These are phyloP conservation scores for Meleagris gallopavo DNA, from an alignment of 2,113 vertebrate genomes.

Conservation along the genomic window DNA sequence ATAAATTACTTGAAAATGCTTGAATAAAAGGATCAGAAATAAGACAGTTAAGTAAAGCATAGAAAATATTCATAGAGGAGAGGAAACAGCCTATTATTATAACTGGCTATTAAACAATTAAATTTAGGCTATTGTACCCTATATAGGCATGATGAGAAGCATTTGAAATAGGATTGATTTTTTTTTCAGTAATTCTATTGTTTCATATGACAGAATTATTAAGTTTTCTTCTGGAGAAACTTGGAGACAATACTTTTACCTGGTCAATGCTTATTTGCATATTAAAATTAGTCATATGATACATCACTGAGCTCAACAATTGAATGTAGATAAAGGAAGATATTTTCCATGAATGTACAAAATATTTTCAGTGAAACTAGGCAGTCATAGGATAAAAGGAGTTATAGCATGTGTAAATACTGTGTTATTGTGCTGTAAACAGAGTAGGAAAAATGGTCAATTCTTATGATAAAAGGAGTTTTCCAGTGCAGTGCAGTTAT, in stretches of 20 bases:
- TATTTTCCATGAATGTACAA: not conserved
- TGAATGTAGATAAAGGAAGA: not conserved
- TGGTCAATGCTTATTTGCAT: not conserved
- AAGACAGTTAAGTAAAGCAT: not conserved
- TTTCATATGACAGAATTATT: not conserved
- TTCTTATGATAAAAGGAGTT: not conserved
- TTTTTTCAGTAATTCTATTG: not conserved
- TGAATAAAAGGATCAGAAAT: not conserved
- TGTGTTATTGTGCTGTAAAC: not conserved
- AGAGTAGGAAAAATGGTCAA: not conserved
- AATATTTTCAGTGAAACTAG: not conserved
- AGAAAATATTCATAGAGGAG: not conserved
- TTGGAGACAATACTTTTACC: accelerated
- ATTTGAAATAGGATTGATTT: not conserved
- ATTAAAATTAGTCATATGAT: not conserved
- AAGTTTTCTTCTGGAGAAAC: not conserved
- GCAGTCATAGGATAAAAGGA: not conserved
- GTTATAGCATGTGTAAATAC: not conserved
- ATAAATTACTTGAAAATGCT: too few relatives aligned
- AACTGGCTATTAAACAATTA: not conserved
- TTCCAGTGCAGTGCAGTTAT: not conserved
- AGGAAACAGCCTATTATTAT: not conserved
- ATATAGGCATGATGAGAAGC: not conserved
- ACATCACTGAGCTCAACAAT: not conserved
- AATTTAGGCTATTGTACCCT: not conserved